Base-by-base conservation (phyloP, 1,140 invertebrate genomes). In the Trichonephila clavipes region DNA sequence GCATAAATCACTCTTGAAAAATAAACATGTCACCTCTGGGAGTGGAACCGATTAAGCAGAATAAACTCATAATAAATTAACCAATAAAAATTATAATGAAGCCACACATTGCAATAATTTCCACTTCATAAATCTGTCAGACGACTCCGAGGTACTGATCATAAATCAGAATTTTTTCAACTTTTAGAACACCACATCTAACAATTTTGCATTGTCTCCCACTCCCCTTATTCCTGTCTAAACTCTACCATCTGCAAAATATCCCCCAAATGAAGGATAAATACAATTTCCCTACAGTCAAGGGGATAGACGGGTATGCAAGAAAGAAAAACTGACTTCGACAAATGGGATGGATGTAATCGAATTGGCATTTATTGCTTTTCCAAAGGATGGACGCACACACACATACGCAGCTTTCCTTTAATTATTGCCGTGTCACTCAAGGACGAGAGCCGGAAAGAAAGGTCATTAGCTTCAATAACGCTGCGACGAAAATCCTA, bases 351-450 rank as follows among this genome's bases (percentile, higher is more conserved):
- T 21, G 51, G 83, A 58, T n/a, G 58, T 85, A 66, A 88, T 62
- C 62, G 86, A 88, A 88, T 88, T 88, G 86, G 86, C 86, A 88
- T 88, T 88, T 88, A 88, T 88, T 88, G 86, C 86, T 88, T 88
- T 88, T 51, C 77, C 19, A 24, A n/a, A 69, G 66, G 24, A 69
- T 21, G 66, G 66, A 69, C n/a, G 66, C 77, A 12, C 34, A 14
- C 10, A 28, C 34, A 34, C 61, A 19, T 16, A 34, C 40, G 59
- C 59, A 64, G 86, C 86, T 40, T 88, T 16, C 24, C 34, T 88
- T 88, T 88, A 88, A 88, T 88, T 88, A 88, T 66, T 58, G 83
- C 83, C 59, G 2, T 88, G 86, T 88, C 86, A 88, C 59, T 88
- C 62, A 88, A 61, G 81, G 85, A 87, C 85, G 59, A 87, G 44